Percentiles rank a stretch among this genome's conserved stretches.
These are phyloP conservation scores for Cydia pomonella DNA, from an alignment of 1,140 invertebrate genomes.

Conservation along the genomic window DNA sequence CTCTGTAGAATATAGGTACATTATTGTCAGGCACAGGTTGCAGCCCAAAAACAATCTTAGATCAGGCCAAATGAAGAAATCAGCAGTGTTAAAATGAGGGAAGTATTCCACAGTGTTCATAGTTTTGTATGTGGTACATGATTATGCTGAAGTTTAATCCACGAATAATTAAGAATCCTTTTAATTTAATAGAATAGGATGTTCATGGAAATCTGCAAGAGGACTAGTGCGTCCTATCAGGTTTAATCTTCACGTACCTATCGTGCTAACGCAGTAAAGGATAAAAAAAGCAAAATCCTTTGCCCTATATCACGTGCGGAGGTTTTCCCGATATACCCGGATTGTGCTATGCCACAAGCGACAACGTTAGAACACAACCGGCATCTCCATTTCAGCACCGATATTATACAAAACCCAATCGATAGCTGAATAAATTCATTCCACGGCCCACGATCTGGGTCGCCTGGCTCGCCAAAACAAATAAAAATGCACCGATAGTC, in stretches of 20 bases:
- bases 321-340: neutral
- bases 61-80: too few species aligned
- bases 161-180: too few species aligned
- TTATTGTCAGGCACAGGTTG: too few species aligned
- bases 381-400: constrained; percentile 50
- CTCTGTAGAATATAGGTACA: too few species aligned
- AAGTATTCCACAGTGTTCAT: too few species aligned
- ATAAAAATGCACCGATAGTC: constrained; percentile 76
- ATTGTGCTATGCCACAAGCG: too few species aligned
- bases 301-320: constrained; percentile 29
- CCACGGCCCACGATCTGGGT: constrained; percentile 69
- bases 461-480: constrained; percentile 76
- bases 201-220: too few species aligned
- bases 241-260: neutral
- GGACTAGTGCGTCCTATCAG: neutral
- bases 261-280: neutral
- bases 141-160: too few species aligned
- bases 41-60: too few species aligned
- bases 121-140: too few species aligned
- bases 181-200: too few species aligned
- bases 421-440: constrained; percentile 79
- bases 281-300: constrained; percentile 31
- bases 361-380: neutral
- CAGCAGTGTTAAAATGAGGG: too few species aligned
- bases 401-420: constrained; percentile 75